These are phyloP conservation scores for Volucella inflata DNA, from an alignment of 2,888 invertebrate species.

Conservation along the genomic window DNA sequence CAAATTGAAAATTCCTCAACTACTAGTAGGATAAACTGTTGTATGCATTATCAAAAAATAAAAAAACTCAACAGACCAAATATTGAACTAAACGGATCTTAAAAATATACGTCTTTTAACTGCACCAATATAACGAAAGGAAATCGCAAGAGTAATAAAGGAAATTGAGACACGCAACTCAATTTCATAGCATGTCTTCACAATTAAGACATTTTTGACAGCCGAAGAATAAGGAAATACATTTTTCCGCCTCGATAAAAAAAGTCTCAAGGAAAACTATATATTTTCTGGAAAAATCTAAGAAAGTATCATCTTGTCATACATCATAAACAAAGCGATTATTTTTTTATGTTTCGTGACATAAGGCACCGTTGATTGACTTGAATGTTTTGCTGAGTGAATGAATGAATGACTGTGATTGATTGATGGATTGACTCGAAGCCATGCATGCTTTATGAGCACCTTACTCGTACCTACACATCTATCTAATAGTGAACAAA, in stretches of 20 bases:
- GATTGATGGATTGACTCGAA: constrained; percentile 72
- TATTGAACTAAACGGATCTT: constrained; percentile 25
- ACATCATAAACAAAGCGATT: constrained; percentile 41
- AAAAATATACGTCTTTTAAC: background rate
- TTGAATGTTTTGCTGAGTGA: constrained; percentile 81
- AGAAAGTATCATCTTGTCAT: background rate
- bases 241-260: constrained; percentile 51
- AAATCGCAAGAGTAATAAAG: constrained; percentile 11
- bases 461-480: background rate
- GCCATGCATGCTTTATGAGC: constrained; percentile 41
- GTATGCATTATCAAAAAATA: too few species aligned
- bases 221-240: constrained; percentile 74
- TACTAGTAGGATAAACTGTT: too few species aligned
- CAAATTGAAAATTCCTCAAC: too few species aligned
- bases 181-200: constrained; percentile 52
- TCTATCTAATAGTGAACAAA: background rate
- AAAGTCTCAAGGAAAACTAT: constrained; percentile 22
- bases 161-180: constrained; percentile 71
- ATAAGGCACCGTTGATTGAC: constrained; percentile 79
- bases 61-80: too few species aligned
- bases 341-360: constrained; percentile 71
- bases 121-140: constrained; percentile 14
- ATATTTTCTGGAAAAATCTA: constrained; percentile 5
- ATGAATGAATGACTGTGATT: constrained; percentile 72
- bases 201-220: constrained; percentile 71